Evolutionary conservation across 2,113 vertebrate genomes (phyloP), one percentile per base, ranked within the genome.

Genomic region (Ciconia maguari): DNA sequence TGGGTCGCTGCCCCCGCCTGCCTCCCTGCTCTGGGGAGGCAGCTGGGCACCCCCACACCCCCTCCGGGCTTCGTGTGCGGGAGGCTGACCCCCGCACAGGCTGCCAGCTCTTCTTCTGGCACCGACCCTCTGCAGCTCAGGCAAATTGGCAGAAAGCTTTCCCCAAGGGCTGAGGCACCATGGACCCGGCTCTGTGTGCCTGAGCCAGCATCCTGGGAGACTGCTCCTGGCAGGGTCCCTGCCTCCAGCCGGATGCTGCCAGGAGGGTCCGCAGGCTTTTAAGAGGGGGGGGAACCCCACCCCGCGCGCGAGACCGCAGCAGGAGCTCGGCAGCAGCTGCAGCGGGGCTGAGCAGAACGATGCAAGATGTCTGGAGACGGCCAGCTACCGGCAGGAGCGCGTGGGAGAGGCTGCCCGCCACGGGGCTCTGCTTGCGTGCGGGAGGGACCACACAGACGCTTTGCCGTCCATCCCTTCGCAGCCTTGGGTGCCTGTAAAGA

Each of bases 1-100:
- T 0, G 0, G 9, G n/a, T 89, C 4, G 1, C 34, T 81, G 60
- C 8, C n/a, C 29, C 22, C 1, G 0, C 7, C 2, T 34, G n/a
- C 27, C 42, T 51, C 46, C 61, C 61, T 24, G 68, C 2, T 2
- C 54, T 2, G 1, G 19, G 65, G n/a, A 74, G 30, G 74, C 69
- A 93, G 38, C 42, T 60, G 81, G 64, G 38, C 42, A 60, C 21
- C 64, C 34, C 46, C 2, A 3, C 42, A 55, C 26, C 32, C n/a
- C 16, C 17, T 75, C 42, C 3, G 1, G 60, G 15, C 65, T 92
- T 72, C 32, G 0, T n/a, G 26, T 64, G 82, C 5, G 7, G 81
- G 57, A 94, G 41, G 57, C n/a, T 18, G 7, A n/a, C 5, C 24
- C 54, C 48, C 1, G 0, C 3, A 1, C 61, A 44, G 65, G 61